Conservation (phyloP, 1,140 invertebrate species). For the Drosophila cardini region DNA sequence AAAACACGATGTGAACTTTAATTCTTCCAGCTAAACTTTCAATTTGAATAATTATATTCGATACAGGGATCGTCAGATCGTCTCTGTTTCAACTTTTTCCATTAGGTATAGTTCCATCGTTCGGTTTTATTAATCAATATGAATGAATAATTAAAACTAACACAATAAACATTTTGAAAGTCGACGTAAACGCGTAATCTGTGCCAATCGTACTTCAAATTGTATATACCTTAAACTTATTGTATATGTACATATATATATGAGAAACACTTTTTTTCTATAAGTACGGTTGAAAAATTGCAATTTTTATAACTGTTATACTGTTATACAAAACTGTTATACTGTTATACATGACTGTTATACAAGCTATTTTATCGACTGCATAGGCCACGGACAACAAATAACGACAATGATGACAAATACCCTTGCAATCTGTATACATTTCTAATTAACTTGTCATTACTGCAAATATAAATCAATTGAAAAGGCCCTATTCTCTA, state of each 20-base stretch:
- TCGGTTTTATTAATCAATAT: constrained; percentile 21
- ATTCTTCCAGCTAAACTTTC: background rate
- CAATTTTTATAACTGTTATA: constrained; percentile 24
- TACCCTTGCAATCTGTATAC: constrained; percentile 66
- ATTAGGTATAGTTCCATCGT: constrained; percentile 10
- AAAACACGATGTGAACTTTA: constrained; percentile 15
- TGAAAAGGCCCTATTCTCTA: constrained; percentile 74
- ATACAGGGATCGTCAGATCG: background rate
- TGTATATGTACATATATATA: constrained; percentile 69
- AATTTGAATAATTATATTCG: background rate
- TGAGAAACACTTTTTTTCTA: constrained; percentile 68
- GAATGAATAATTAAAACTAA: constrained; percentile 26
- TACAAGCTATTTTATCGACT: constrained; percentile 4
- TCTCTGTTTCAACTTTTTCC: constrained; percentile 9
- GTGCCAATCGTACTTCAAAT: constrained; percentile 78
- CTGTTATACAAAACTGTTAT: constrained; percentile 17
- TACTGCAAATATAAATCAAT: constrained; percentile 45
- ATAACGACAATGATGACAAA: no score
- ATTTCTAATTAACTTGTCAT: constrained; percentile 39
- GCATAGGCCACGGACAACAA: background rate
- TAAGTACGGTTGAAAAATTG: constrained; percentile 36
- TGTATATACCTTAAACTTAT: constrained; percentile 63
- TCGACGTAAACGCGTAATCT: constrained; percentile 69
- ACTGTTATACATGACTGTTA: constrained; percentile 22
- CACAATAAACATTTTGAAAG: constrained; percentile 25